Percentiles rank a stretch among this genome's conserved stretches.
Evolutionary conservation across 2,888 invertebrate genomes (phyloP).

Genomic region (Drosophila differens): DNA sequence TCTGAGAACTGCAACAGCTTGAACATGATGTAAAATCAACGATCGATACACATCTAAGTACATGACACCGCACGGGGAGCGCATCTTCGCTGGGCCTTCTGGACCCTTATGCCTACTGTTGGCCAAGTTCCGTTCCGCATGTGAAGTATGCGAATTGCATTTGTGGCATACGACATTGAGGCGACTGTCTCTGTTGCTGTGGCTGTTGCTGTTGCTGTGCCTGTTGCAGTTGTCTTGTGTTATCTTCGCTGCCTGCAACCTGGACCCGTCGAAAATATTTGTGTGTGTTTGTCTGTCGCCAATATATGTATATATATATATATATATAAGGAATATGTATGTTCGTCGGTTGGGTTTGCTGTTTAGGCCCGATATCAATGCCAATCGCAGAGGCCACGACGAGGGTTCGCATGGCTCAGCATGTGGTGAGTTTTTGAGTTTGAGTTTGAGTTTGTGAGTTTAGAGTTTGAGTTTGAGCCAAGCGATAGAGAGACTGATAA

Average conservation of each 20-base stretch:
- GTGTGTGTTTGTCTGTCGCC: slow-evolving; percentile 61
- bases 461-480: slow-evolving; percentile 32
- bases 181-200: slow-evolving; percentile 16
- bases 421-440: slow-evolving; percentile 64
- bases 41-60: slow-evolving; percentile 63
- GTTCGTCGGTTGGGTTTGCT: slow-evolving; percentile 25
- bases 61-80: slow-evolving; percentile 26
- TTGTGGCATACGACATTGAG: slow-evolving; percentile 36
- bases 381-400: slow-evolving; percentile 57
- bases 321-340: slow-evolving; percentile 47
- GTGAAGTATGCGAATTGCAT: slow-evolving; percentile 63
- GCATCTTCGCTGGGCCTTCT: slow-evolving; percentile 2
- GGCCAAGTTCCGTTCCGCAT: slow-evolving; percentile 34
- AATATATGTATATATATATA: slow-evolving; percentile 45
- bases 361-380: slow-evolving; percentile 57
- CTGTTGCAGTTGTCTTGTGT: slow-evolving; percentile 28
- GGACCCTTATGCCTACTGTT: slow-evolving; percentile 2
- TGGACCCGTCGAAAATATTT: slow-evolving; percentile 67
- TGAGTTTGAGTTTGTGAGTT: slow-evolving; percentile 8
- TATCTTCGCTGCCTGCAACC: slow-evolving; percentile 32
- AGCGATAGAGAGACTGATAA: slow-evolving; percentile 79
- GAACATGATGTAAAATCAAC: slow-evolving; percentile 70
- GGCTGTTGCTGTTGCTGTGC: background rate
- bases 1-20: slow-evolving; percentile 34
- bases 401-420: slow-evolving; percentile 64